Evolutionary conservation across 2,888 invertebrate genomes (phyloP).

Genomic region (Orchesella flavescens): DNA sequence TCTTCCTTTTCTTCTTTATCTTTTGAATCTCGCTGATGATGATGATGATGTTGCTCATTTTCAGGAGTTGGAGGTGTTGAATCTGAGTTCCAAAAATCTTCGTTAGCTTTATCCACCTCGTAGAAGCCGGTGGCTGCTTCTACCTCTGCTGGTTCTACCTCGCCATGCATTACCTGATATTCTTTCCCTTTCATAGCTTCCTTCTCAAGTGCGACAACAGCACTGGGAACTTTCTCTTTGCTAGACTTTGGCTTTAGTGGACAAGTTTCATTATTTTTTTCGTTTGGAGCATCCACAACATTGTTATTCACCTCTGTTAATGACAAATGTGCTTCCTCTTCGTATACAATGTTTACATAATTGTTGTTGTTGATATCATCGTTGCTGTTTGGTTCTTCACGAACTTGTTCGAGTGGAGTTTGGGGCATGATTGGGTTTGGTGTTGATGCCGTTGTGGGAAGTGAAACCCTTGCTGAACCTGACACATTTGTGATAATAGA

Average conservation of each 20-base stretch:
- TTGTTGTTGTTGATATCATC: background rate
- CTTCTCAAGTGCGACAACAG: too few relatives aligned
- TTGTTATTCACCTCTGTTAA: too few relatives aligned
- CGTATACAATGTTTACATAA: background rate
- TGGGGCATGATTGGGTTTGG: conserved; percentile 1
- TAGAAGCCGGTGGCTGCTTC: background rate
- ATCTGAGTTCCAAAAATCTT: background rate
- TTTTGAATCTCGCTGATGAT: background rate
- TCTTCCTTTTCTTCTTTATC: background rate
- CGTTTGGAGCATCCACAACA: too few relatives aligned
- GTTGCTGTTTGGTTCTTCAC: background rate
- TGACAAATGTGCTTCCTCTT: background rate
- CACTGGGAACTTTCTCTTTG: too few relatives aligned
- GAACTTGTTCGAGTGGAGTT: background rate
- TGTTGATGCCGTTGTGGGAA: conserved; percentile 30
- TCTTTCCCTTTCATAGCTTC: too few relatives aligned
- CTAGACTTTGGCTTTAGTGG: too few relatives aligned
- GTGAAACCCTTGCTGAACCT: conserved; percentile 3
- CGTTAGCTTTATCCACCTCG: background rate
- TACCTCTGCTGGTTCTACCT: background rate
- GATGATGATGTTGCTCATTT: background rate
- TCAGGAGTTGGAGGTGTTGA: background rate
- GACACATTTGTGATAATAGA: conserved; percentile 33
- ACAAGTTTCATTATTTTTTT: too few relatives aligned
- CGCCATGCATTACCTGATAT: too few relatives aligned